A percentile compares a stretch with the other conserved stretches of the same genome.
These are phyloP conservation scores for Leptodactylus fuscus DNA, from an alignment of 2,113 vertebrate genomes.

Conservation along the genomic window DNA sequence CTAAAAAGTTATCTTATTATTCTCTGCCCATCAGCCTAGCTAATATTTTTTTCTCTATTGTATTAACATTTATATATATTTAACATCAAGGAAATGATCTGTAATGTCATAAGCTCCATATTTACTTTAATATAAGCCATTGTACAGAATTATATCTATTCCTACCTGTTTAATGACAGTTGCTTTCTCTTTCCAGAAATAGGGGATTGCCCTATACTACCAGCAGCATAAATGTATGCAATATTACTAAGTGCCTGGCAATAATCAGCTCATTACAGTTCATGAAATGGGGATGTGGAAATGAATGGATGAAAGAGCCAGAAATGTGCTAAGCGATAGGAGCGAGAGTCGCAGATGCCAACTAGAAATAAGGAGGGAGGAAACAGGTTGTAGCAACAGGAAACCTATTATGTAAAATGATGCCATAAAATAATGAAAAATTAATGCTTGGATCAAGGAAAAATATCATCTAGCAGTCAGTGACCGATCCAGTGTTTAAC, in stretches of 20 bases:
- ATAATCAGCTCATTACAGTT: not conserved
- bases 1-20: too few species aligned
- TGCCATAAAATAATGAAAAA: not conserved
- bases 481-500: not conserved
- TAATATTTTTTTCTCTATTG: not conserved
- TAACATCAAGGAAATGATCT: not conserved
- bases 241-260: not conserved
- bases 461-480: not conserved
- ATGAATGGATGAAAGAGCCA: not conserved
- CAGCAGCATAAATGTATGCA: not conserved
- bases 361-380: not conserved
- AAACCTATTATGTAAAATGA: constrained; percentile 29
- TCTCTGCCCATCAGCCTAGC: too few species aligned
- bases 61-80: not conserved
- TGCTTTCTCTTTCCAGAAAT: not conserved
- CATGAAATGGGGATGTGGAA: not conserved
- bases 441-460: not conserved
- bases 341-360: not conserved
- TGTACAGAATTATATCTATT: not conserved
- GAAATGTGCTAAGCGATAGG: not conserved
- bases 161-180: not conserved
- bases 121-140: not conserved
- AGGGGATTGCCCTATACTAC: not conserved
- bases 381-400: not conserved
- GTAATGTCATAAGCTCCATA: not conserved